Evolutionary conservation across 2,797 vertebrate species (phyloP).

Genomic region (Sandelia bainsii): DNA sequence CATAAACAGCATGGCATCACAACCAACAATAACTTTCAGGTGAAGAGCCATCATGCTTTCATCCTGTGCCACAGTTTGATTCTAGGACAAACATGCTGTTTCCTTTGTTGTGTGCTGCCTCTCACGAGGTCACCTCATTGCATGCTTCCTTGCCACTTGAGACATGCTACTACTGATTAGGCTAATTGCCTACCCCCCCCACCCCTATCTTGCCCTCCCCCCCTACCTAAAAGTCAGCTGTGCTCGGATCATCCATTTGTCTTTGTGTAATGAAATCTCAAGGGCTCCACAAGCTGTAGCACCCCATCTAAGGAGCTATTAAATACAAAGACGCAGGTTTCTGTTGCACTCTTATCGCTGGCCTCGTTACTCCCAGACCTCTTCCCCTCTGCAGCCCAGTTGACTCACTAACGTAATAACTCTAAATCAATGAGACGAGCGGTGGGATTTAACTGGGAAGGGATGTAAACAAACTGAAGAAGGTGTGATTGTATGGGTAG

Average conservation of each 20-base stretch:
- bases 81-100: constrained; percentile 31
- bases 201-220: constrained; percentile 2
- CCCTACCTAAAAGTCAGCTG: constrained; percentile 56
- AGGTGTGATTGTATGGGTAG: constrained; percentile 26
- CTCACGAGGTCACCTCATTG: constrained; percentile 35
- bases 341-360: constrained; percentile 76
- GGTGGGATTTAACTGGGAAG: constrained; percentile 67
- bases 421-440: constrained; percentile 81
- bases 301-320: constrained; percentile 76
- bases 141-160: constrained; percentile 57
- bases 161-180: constrained; percentile 72
- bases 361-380: constrained; percentile 80
- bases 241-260: constrained; percentile 77
- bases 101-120: constrained; percentile 43
- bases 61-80: constrained; percentile 30
- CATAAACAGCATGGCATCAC: constrained; percentile 1
- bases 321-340: constrained; percentile 74
- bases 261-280: constrained; percentile 82
- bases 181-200: constrained; percentile 65
- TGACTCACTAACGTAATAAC: constrained; percentile 77
- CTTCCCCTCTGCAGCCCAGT: constrained; percentile 64
- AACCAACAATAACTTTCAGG: constrained; percentile 23
- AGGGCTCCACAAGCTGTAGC: constrained; percentile 54
- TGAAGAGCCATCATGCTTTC: constrained; percentile 15
- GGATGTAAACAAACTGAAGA: constrained; percentile 52